phyloP scores from a whole-genome alignment of 1,140 invertebrate genomes.

The Drosophila nannoptera region DNA sequence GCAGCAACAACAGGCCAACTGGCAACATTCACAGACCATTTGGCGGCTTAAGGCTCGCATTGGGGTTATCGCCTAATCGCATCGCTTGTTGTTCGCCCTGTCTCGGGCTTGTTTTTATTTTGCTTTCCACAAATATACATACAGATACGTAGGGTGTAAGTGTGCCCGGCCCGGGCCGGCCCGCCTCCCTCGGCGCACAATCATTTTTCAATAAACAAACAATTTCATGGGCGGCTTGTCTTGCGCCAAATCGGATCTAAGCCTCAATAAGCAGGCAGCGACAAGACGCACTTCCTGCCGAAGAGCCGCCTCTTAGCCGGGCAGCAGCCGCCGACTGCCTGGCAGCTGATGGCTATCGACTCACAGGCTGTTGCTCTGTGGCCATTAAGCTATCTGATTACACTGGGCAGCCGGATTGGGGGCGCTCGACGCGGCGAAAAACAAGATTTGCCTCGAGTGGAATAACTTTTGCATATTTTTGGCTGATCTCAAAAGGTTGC shows the following conservation, averaged over 20 bases:
- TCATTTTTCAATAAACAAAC: constrained; percentile 78
- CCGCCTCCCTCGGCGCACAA: constrained; percentile 46
- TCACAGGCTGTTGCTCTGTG: constrained; percentile 36
- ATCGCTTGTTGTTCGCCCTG: constrained; percentile 56
- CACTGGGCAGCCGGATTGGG: constrained; percentile 48
- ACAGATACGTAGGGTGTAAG: neutral
- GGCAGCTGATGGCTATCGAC: constrained; percentile 58
- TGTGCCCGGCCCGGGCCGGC: constrained; percentile 8
- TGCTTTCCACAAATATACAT: neutral
- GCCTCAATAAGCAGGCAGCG: constrained; percentile 76
- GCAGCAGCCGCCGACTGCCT: neutral
- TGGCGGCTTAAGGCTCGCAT: constrained; percentile 72
- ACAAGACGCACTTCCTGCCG: constrained; percentile 72
- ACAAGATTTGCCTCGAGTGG: constrained; percentile 3
- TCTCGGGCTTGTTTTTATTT: constrained; percentile 34
- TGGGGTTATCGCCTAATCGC: constrained; percentile 76
- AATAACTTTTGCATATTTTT: constrained; percentile 5
- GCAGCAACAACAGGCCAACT: constrained; percentile 4
- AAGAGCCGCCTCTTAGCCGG: constrained; percentile 10
- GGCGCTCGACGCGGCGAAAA: constrained; percentile 26
- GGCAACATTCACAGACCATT: too few species aligned
- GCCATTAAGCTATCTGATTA: constrained; percentile 37
- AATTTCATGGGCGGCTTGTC: constrained; percentile 76
- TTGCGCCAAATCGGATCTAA: constrained; percentile 76
- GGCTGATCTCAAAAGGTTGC: too few species aligned